Base-by-base conservation (phyloP, 2,797 vertebrate genomes). In the Florisuga fusca region DNA sequence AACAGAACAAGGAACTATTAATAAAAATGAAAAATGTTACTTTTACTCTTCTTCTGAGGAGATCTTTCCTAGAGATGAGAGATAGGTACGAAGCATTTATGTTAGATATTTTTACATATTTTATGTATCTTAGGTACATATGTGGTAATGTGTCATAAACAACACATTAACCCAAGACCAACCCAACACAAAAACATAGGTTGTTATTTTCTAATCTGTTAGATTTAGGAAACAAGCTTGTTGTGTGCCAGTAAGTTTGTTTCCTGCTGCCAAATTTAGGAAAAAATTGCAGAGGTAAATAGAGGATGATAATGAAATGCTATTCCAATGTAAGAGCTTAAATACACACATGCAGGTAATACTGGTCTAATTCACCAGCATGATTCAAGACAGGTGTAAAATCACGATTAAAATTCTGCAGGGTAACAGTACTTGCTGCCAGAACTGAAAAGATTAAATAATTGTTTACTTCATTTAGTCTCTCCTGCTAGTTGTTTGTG, bases 241-340 rank as follows among this genome's bases (percentile, higher is more conserved):
- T 6, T 93, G 86, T 88, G 3, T 89, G 18, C 25, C 59, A 48
- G 16, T 54, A 68, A 74, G 1, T 23, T 55, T 64, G 23, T 16
- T 74, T 91, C n/a, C 68, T 80, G 29, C 27, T 69, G 7, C 34
- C 85, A 54, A 53, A 54, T 54, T 94, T 95, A 76, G 3, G 13
- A 95, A 92, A 91, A 54, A 4, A n/a, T 76, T 83, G 31, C 45
- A 77, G 67, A 88, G 36, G 83, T 45, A 94, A 95, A 89, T 68
- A 58, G 38, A 1, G 31, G 33, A 77, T 86, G 63, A 94, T 71
- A 3, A 46, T 87, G 84, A 62, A 73, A 63, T 95, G 50, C n/a
- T 89, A 23, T 57, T 86, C 57, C 84, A 84, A 96, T 94, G 21
- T 18, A 97, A 95, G 36, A n/a, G 17, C 43, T 93, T 94, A 90